Evolutionary conservation across 2,113 vertebrate genomes (phyloP), one percentile per base, ranked within the genome.

Genomic region (Petroica traversi): DNA sequence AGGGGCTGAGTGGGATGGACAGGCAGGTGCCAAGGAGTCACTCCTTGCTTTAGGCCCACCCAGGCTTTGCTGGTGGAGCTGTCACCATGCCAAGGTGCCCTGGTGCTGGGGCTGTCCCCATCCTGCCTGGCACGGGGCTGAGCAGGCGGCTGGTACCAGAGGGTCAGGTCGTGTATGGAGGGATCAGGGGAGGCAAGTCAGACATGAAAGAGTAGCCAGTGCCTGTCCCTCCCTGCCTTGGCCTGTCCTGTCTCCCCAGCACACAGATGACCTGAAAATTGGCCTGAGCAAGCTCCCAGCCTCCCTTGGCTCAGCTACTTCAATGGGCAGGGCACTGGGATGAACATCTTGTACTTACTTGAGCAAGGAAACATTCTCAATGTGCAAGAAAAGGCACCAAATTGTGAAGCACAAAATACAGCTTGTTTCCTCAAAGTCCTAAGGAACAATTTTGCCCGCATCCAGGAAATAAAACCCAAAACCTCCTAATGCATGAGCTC

Each of bases 341-440:
- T 26, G 59, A 61, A 4, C n/a, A 25, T 31, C 0, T 0, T 0
- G 12, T 28, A 59, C 19, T n/a, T n/a, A 41, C 41, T 54, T 45
- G n/a, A 41, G 31, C 0, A 0, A 55, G 38, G 41, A 10, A 36
- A 43, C 20, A 14, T 18, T 63, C 54, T 36, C 36, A 5, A 0
- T 0, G 9, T 36, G 24, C 31, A 72, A 72, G 20, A 51, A 26
- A 55, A 68, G 12, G 20, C 49, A 33, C 31, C 17, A 1, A 41
- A 43, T 18, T 36, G 45, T 51, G 49, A 24, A 88, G 57, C 36
- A 10, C 2, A 5, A 74, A 62, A 62, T 5, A 22, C 55, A 78
- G 51, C 25, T 58, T 25, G 34, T 62, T 69, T 51, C 51, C 5
- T 48, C 54, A 6, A 55, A 84, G 31, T 57, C 36, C 58, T 38